These are phyloP conservation scores for Pachycephus smyrnensis DNA, from an alignment of 2,888 invertebrate species.

Conservation along the genomic window DNA sequence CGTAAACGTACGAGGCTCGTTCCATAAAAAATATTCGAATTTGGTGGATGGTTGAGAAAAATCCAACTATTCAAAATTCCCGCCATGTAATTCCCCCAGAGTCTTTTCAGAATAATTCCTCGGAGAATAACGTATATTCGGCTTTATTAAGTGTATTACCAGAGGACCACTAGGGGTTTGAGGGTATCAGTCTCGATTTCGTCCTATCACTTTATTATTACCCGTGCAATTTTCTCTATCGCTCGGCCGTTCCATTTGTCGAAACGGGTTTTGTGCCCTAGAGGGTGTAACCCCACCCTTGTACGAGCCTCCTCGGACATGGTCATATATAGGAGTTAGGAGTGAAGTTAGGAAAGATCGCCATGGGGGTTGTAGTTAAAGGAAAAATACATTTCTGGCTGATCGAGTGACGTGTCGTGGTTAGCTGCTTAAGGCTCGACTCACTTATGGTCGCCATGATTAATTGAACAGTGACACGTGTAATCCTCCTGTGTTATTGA, in stretches of 20 bases:
- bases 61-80: not conserved
- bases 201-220: conserved; percentile 39
- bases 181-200: conserved; percentile 35
- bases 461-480: not conserved
- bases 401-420: not conserved
- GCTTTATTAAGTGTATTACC: not conserved
- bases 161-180: not conserved
- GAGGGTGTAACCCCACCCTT: conserved; percentile 23
- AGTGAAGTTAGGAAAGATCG: not conserved
- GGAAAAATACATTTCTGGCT: not conserved
- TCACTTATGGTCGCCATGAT: not conserved
- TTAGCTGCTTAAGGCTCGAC: not conserved
- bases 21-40: not conserved
- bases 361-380: not conserved
- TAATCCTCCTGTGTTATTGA: not conserved
- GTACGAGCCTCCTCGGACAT: not conserved
- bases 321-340: not conserved
- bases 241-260: conserved; percentile 51
- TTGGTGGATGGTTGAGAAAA: not conserved
- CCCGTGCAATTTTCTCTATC: conserved; percentile 56
- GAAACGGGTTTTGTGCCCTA: conserved; percentile 48
- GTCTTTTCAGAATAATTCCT: not conserved
- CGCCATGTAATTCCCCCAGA: not conserved
- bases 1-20: not conserved
- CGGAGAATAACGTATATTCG: not conserved